phyloP scores from a whole-genome alignment of 2,888 invertebrate species.

The Bombylius discolor region DNA sequence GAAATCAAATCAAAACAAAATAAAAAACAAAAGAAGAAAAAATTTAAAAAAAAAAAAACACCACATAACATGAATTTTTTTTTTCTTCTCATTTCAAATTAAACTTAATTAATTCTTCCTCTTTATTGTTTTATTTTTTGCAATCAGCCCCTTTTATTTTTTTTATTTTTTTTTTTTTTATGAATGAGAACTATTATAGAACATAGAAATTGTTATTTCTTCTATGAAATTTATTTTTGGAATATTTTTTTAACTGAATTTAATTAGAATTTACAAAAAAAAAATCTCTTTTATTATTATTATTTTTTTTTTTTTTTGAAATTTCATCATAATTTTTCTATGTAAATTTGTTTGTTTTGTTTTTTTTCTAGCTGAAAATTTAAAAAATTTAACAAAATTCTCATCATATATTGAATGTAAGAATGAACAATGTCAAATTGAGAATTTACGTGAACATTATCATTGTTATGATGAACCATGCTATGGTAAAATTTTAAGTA shows the following conservation, averaged over 20 bases:
- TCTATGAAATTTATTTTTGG: no score
- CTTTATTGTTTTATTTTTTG: neutral
- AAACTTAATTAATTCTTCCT: neutral
- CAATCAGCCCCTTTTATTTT: neutral
- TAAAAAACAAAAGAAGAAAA: neutral
- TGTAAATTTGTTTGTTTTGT: neutral
- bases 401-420: slow-evolving; percentile 35
- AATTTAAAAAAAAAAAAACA: neutral
- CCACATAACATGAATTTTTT: neutral
- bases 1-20: neutral
- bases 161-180: neutral
- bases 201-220: no score
- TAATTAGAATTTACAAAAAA: no score
- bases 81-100: neutral
- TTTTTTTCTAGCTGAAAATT: slow-evolving; percentile 17
- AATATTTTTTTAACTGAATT: no score
- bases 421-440: slow-evolving; percentile 29
- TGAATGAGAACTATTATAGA: no score
- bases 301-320: no score
- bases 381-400: slow-evolving; percentile 32
- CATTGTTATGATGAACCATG: slow-evolving; percentile 64
- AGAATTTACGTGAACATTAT: slow-evolving; percentile 68
- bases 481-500: slow-evolving; percentile 75
- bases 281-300: no score
- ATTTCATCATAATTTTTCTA: no score